A percentile compares a stretch with the other conserved stretches of the same genome.
These are phyloP conservation scores for Caenorhabditis inopinata DNA, from an alignment of 1,140 invertebrate species.

Conservation along the genomic window DNA sequence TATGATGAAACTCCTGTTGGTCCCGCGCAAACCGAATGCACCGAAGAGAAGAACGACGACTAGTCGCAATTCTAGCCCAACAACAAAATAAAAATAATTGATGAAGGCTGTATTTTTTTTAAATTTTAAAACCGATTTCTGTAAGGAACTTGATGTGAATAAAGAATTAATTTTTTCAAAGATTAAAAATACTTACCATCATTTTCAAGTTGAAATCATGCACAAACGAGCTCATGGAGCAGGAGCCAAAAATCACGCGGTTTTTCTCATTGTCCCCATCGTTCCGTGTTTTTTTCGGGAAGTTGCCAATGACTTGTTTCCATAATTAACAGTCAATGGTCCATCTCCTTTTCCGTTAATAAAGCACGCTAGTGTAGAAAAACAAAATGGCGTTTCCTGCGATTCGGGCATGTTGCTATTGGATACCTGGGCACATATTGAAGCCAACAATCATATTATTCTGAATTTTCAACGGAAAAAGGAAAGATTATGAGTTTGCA, in stretches of 20 bases:
- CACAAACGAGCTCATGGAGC: too few species aligned
- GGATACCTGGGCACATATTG: neutral
- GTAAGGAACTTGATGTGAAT: too few species aligned
- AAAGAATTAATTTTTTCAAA: too few species aligned
- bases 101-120: neutral
- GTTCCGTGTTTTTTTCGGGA: neutral
- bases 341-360: neutral
- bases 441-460: neutral
- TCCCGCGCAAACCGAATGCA: slow-evolving; percentile 37
- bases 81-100: neutral
- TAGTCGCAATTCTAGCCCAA: neutral
- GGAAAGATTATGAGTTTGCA: neutral
- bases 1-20: slow-evolving; percentile 49
- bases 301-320: too few species aligned
- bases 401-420: neutral
- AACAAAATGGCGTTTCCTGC: neutral
- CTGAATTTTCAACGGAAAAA: neutral
- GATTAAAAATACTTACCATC: too few species aligned
- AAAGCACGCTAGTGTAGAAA: neutral
- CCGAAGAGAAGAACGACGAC: neutral
- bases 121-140: too few species aligned
- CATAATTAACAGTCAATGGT: too few species aligned
- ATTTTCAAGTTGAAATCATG: too few species aligned
- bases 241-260: too few species aligned
- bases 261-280: too few species aligned